These are phyloP conservation scores for Pristionchus arcanus DNA, from an alignment of 2,888 invertebrate species.

Conservation along the genomic window DNA sequence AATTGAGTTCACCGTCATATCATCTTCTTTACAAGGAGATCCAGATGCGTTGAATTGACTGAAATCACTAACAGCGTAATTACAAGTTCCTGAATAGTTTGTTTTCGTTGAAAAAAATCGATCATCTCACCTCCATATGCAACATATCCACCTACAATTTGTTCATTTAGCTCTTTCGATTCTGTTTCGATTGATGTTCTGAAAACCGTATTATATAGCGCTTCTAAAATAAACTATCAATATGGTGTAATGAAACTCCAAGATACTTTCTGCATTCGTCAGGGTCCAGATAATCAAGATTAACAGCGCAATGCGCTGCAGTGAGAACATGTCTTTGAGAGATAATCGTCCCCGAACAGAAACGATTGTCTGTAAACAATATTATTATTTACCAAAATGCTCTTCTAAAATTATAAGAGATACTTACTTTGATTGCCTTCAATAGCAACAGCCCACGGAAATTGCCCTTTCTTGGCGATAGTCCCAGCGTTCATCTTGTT, in stretches of 20 bases:
- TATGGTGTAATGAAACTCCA: background rate
- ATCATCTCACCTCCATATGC: background rate
- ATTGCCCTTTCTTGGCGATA: background rate
- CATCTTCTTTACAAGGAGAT: background rate
- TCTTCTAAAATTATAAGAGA: background rate
- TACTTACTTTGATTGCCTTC: background rate
- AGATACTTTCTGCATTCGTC: background rate
- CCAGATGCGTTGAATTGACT: background rate
- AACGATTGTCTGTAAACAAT: background rate
- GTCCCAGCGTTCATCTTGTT: background rate
- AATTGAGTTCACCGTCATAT: slow-evolving; percentile 11
- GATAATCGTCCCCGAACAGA: slow-evolving; percentile 18
- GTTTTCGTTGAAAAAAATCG: background rate
- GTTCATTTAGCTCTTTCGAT: background rate
- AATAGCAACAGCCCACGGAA: slow-evolving; percentile 24
- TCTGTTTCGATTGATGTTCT: background rate
- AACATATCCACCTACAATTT: background rate
- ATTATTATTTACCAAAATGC: background rate
- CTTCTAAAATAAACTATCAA: no score
- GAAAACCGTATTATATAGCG: background rate
- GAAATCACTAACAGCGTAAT: background rate
- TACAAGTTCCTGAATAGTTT: background rate
- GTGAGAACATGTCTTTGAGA: slow-evolving; percentile 13
- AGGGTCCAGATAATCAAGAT: background rate
- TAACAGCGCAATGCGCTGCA: slow-evolving; percentile 11